Percentiles rank a stretch among this genome's conserved stretches.
These are phyloP conservation scores for Microctonus hyperodae DNA, from an alignment of 2,888 invertebrate species.

Conservation along the genomic window DNA sequence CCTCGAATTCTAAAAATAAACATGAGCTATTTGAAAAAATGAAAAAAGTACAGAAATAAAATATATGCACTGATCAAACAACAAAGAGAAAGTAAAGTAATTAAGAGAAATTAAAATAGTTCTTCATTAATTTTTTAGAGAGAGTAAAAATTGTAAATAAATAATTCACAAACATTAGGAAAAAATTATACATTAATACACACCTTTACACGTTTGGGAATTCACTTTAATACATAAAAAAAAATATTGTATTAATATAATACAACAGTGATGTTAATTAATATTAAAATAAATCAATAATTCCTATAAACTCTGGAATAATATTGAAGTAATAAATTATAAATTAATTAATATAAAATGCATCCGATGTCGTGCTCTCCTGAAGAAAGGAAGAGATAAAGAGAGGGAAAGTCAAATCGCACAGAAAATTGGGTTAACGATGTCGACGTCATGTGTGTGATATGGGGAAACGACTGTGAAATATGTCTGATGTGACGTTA, in stretches of 20 bases:
- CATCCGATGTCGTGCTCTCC: background rate
- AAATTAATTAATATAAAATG: background rate
- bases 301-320: no score
- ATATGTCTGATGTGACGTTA: background rate
- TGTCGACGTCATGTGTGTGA: slow-evolving; percentile 19
- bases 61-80: background rate
- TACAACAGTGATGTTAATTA: no score
- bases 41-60: background rate
- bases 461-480: background rate
- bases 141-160: no score
- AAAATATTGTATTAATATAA: no score
- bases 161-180: no score
- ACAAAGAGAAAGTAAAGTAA: background rate
- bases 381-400: background rate
- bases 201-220: no score
- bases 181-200: no score
- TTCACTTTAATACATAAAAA: no score
- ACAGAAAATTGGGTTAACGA: slow-evolving; percentile 33
- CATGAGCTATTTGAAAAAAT: background rate
- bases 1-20: slow-evolving; percentile 1
- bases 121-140: no score
- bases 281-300: no score
- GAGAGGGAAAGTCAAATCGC: slow-evolving; percentile 20
- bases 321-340: no score
- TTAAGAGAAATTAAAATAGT: background rate